A percentile compares a stretch with the other conserved stretches of the same genome.
Evolutionary conservation across 2,888 invertebrate genomes (phyloP).

Genomic region (Epistrophe eligans): DNA sequence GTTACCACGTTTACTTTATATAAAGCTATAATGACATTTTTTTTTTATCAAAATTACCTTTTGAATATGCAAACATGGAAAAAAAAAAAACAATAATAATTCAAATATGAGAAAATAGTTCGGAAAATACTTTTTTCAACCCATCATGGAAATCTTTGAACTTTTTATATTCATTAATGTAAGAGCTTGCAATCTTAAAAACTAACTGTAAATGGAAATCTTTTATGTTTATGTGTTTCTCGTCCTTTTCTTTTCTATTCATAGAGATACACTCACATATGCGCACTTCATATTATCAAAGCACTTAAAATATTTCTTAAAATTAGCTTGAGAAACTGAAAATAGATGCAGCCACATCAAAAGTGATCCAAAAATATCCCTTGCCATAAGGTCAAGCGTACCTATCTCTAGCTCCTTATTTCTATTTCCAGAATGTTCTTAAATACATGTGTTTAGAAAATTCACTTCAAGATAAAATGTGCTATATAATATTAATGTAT

Average conservation of each 20-base stretch:
- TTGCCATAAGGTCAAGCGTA: constrained; percentile 60
- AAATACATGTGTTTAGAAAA: constrained; percentile 30
- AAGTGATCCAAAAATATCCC: constrained; percentile 55
- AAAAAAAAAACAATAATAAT: no score
- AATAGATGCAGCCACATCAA: constrained; percentile 42
- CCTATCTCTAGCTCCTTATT: constrained; percentile 13
- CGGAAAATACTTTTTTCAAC: no score
- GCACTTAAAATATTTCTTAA: constrained; percentile 17
- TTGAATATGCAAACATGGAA: no score
- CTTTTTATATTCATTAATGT: not conserved
- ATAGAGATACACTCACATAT: not conserved
- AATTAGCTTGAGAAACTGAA: constrained; percentile 30
- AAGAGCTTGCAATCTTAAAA: not conserved
- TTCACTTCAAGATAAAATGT: constrained; percentile 21
- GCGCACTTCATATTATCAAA: not conserved
- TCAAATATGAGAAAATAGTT: no score
- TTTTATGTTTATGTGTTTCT: not conserved
- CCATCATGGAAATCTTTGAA: no score
- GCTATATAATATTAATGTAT: not conserved
- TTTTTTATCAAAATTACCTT: no score
- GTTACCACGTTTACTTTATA: no score
- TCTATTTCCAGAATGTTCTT: constrained; percentile 38
- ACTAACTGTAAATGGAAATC: not conserved
- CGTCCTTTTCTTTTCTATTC: not conserved
- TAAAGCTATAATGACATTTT: no score